Evolutionary conservation across 2,797 vertebrate species (phyloP), one percentile per base, ranked within the genome.

Genomic region (Trematomus bernacchii): DNA sequence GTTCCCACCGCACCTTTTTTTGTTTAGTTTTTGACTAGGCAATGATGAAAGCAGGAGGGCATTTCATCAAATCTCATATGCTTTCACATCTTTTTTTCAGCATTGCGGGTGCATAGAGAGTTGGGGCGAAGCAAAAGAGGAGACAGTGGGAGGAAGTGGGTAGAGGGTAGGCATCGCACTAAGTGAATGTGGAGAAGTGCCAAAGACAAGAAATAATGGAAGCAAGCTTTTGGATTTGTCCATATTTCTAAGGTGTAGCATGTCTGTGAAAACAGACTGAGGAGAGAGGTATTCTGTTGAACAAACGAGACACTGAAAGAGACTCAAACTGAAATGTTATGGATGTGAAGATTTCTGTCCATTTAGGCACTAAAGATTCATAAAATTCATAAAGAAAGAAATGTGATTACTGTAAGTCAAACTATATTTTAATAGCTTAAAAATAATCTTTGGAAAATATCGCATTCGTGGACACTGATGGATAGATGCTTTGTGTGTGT

Each of bases 61-160:
- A 67, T 84, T 89, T 21, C 67, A 66, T 76, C 59, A 82, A 83
- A 81, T 68, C 40, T 76, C 46, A 43, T 11, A 78, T 77, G 74
- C 75, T 61, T 77, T 85, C 59, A 71, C 52, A 44, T 82, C 59
- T 57, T 80, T 65, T 75, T 71, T 69, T 68, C 27, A 78, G 27
- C 23, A n/a, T 58, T 64, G 47, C 61, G 58, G 59, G 54, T 62
- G 48, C 46, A 71, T 4, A 37, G 37, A 57, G 33, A 53, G 46
- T 37, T 51, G 11, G 27, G 62, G 10, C 15, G 12, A 27, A 42
- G 42, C 19, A 69, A 44, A 67, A 52, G 33, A 37, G 33, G 33
- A 37, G 19, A 33, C 9, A 18, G 51, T 46, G 62, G 44, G 53
- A 8, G 6, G 33, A 53, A 42, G 33, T 37, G 7, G 14, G 42